Base-by-base conservation (phyloP, 2,797 vertebrate species). In the Oreochromis grahami region DNA sequence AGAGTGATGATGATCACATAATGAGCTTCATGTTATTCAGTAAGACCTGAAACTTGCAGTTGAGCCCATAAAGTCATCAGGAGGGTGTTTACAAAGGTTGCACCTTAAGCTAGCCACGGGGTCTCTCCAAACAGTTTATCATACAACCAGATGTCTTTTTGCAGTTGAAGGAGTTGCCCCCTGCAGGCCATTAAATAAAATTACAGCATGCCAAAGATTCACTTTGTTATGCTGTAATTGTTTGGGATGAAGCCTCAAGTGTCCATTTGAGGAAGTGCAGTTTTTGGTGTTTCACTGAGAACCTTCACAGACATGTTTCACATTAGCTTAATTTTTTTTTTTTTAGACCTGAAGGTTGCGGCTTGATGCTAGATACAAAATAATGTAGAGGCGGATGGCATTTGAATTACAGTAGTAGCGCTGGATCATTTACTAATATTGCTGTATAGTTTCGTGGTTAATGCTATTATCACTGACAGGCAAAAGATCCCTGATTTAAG, bases 61-160 rank as follows among this genome's bases (percentile, higher is more conserved):
- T 41, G 36, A 68, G 36, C 36, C 63, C 63, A 68, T 68, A 43
- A 68, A 43, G n/a, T 41, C n/a, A 41, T 68, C 13, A 68, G 36
- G n/a, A 68, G n/a, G 58, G 58, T 63, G 17, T 65, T 65, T 65
- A 21, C 36, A 14, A 65, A 41, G 19, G 0, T 65, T 13, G 19
- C 7, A 65, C 36, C 34, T 38, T 41, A 65, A 38, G 60, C 5
- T 38, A 65, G 34, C 60, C 60, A 65, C 1, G 2, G 34, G 19
- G 6, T 21, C 34, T 38, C 11, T 38, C 19, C 60, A 38, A n/a
- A 65, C 34, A 38, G 34, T 5, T 38, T 65, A 21, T 8, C 38
- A 38, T 65, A 38, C 11, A 65, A 65, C 11, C 17, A n/a, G 19
- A 65, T 38, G 34, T 65, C 11, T 65, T 65, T 38, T 65, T 65